phyloP scores from a whole-genome alignment of 1,140 invertebrate species.

The Drosophila ananassae region DNA sequence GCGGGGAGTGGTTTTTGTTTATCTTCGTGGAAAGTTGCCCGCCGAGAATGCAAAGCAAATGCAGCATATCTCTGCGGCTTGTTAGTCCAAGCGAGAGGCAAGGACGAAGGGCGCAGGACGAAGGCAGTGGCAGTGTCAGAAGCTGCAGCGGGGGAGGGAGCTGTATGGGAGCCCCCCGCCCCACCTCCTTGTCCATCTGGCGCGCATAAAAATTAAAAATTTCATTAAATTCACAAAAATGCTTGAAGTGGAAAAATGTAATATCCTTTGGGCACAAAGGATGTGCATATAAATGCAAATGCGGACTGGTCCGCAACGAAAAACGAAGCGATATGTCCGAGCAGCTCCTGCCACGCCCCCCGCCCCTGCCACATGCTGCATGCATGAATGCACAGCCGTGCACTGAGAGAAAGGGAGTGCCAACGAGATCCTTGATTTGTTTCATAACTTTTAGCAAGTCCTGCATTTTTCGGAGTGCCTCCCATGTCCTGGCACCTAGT shows the following conservation, averaged over 20 bases:
- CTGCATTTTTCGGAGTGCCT: constrained; percentile 7
- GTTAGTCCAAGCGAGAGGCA: constrained; percentile 41
- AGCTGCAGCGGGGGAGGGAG: neutral
- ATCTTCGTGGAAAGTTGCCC: constrained; percentile 24
- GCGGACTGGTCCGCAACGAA: constrained; percentile 35
- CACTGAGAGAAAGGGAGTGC: constrained; percentile 1
- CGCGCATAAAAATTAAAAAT: constrained; percentile 80
- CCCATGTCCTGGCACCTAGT: neutral
- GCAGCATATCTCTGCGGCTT: constrained; percentile 47
- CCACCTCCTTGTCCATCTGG: constrained; percentile 11
- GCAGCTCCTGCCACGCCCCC: constrained; percentile 7
- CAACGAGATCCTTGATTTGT: no score
- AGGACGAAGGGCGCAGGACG: neutral
- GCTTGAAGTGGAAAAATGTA: constrained; percentile 82
- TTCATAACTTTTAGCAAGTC: no score
- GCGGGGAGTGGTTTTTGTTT: constrained; percentile 31
- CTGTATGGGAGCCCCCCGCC: neutral
- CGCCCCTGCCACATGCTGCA: constrained; percentile 22
- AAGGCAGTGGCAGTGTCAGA: neutral
- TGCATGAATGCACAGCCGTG: constrained; percentile 36
- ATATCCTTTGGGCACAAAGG: constrained; percentile 82
- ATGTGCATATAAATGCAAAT: constrained; percentile 82
- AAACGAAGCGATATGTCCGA: constrained; percentile 47
- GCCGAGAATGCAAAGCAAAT: constrained; percentile 46
- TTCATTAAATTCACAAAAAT: constrained; percentile 82